Conservation (phyloP, 2,113 vertebrate species). For the Neodontobutis hainanensis region DNA sequence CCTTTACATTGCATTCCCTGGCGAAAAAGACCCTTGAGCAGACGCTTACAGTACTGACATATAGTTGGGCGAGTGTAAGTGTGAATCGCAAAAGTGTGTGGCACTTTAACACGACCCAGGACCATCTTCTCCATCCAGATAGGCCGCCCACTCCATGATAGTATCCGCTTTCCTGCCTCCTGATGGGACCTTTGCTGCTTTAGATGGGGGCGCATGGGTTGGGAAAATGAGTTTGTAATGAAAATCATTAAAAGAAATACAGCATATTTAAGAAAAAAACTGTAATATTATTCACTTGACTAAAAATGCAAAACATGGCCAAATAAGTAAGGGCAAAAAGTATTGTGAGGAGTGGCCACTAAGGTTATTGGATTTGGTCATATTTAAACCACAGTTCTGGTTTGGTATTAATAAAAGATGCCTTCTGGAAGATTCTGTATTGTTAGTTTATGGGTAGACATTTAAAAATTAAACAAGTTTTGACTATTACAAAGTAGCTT, state of each 20-base stretch:
- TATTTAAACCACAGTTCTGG: slow-evolving; percentile 24
- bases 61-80: slow-evolving; percentile 98
- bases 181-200: slow-evolving; percentile 83
- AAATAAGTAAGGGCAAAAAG: too few relatives aligned
- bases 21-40: slow-evolving; percentile 96
- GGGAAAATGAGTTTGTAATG: slow-evolving; percentile 1
- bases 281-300: too few relatives aligned
- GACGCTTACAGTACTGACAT: slow-evolving; percentile 96
- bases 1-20: slow-evolving; percentile 99
- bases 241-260: slow-evolving; percentile 29
- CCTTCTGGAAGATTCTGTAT: slow-evolving; percentile 22
- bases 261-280: slow-evolving; percentile 3
- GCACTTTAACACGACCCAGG: slow-evolving; percentile 95
- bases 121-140: slow-evolving; percentile 99
- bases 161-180: slow-evolving; percentile 95
- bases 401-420: slow-evolving; percentile 14
- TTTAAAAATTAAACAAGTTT: slow-evolving; percentile 39
- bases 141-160: slow-evolving; percentile 95
- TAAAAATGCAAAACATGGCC: too few relatives aligned
- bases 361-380: slow-evolving; percentile 20
- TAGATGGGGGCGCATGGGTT: neutral
- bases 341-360: too few relatives aligned
- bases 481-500: slow-evolving; percentile 10
- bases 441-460: slow-evolving; percentile 16
- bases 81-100: slow-evolving; percentile 97